Evolutionary conservation across 2,113 vertebrate species (phyloP).

Genomic region (Upupa epops): DNA sequence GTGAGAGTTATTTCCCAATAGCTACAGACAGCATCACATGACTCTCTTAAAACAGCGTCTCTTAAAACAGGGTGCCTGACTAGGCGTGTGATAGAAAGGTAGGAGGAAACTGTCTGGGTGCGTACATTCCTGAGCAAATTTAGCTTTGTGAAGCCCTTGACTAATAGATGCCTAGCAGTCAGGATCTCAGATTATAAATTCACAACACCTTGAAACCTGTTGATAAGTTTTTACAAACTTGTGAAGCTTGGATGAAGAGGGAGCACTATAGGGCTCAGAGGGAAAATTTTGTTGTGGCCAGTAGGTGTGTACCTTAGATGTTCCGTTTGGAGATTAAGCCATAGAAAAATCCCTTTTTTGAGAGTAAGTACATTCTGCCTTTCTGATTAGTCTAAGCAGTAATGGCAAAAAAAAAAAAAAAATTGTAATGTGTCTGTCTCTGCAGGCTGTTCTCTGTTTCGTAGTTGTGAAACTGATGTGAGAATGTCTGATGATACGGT

Average conservation of each 20-base stretch:
- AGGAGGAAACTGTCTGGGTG: constrained; percentile 10
- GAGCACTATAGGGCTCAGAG: neutral
- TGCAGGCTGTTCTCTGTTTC: neutral
- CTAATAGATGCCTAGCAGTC: neutral
- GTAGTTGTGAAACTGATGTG: neutral
- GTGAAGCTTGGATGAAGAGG: neutral
- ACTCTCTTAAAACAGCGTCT: neutral
- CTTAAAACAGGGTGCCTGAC: neutral
- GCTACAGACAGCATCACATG: neutral
- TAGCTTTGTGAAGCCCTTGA: neutral
- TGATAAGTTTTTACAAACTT: neutral
- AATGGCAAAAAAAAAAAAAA: neutral
- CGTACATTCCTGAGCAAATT: neutral
- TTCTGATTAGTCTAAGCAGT: neutral
- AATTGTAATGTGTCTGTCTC: neutral
- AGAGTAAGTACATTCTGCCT: neutral
- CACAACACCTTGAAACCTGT: neutral
- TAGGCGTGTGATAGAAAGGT: neutral
- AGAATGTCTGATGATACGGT: neutral
- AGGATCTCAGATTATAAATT: neutral
- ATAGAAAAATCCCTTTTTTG: neutral
- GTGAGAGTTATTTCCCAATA: constrained; percentile 33
- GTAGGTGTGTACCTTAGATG: neutral
- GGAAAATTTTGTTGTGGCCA: neutral
- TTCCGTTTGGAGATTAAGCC: neutral